Evolutionary conservation across 1,140 invertebrate species (phyloP).

Genomic region (Asbolus verrucosus): DNA sequence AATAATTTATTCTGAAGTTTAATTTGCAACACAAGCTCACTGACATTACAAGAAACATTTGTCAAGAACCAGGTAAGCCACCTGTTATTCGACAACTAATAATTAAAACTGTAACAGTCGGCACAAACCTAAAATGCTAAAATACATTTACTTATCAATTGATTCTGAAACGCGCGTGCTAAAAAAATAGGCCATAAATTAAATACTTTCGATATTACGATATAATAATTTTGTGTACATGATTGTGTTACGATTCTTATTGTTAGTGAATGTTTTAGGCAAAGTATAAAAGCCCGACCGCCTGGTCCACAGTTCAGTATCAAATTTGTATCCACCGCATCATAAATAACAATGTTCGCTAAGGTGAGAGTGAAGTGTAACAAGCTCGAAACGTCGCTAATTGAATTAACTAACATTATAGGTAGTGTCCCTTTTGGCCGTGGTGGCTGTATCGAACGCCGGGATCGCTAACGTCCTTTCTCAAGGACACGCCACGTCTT

Average conservation of each 20-base stretch:
- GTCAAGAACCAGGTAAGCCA: too few relatives aligned
- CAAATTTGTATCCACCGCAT: slow-evolving; percentile 24
- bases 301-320: slow-evolving; percentile 9
- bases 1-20: too few relatives aligned
- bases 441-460: slow-evolving; percentile 29
- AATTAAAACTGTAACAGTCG: too few relatives aligned
- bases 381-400: not conserved
- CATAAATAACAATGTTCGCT: slow-evolving; percentile 14
- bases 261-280: slow-evolving; percentile 33
- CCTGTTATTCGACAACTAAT: too few relatives aligned
- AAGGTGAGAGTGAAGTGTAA: slow-evolving; percentile 29
- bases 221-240: slow-evolving; percentile 13
- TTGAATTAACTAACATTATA: slow-evolving; percentile 45
- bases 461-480: slow-evolving; percentile 11
- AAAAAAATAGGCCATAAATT: slow-evolving; percentile 29
- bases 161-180: slow-evolving; percentile 15
- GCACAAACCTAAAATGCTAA: too few relatives aligned
- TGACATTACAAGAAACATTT: too few relatives aligned
- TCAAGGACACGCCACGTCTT: slow-evolving; percentile 22
- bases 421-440: slow-evolving; percentile 28
- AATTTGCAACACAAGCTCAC: too few relatives aligned
- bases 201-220: slow-evolving; percentile 36
- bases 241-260: slow-evolving; percentile 30
- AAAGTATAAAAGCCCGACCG: slow-evolving; percentile 23
- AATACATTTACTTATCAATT: not conserved